Conservation (phyloP, 2,888 invertebrate species). For the Chalcis sispes region DNA sequence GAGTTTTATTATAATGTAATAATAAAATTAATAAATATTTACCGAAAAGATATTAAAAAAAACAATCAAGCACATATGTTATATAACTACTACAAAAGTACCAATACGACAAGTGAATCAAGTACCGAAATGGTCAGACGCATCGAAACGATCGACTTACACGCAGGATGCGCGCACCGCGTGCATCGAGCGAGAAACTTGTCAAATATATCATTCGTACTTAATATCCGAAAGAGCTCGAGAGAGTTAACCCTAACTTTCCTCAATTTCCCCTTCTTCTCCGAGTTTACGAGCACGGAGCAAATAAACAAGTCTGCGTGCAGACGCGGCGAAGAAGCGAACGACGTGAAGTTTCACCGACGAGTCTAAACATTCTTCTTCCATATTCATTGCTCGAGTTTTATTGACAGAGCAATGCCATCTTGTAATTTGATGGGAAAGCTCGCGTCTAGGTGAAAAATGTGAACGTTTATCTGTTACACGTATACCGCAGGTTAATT, state of each 20-base stretch:
- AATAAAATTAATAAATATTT: too few relatives aligned
- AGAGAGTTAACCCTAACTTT: slow-evolving; percentile 26
- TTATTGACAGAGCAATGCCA: too few relatives aligned
- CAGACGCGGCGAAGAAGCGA: slow-evolving; percentile 13
- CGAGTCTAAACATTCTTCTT: too few relatives aligned
- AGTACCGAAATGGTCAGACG: neutral
- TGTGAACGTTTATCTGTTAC: too few relatives aligned
- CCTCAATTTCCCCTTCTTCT: slow-evolving; percentile 22
- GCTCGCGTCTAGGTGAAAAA: too few relatives aligned
- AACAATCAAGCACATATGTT: too few relatives aligned
- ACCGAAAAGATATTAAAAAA: too few relatives aligned
- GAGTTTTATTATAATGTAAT: too few relatives aligned
- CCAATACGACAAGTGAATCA: neutral
- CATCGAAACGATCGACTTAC: neutral
- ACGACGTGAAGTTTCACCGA: slow-evolving; percentile 11
- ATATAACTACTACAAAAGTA: too few relatives aligned
- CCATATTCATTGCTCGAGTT: too few relatives aligned
- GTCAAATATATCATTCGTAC: slow-evolving; percentile 28
- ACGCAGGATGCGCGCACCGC: neutral
- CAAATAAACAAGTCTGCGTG: neutral
- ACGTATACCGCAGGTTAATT: too few relatives aligned
- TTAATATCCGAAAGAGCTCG: neutral
- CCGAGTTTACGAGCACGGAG: slow-evolving; percentile 9
- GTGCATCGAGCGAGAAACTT: slow-evolving; percentile 9
- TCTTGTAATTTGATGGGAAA: too few relatives aligned